Conservation (phyloP, 1,140 invertebrate species). For the Ceratina australensis region DNA sequence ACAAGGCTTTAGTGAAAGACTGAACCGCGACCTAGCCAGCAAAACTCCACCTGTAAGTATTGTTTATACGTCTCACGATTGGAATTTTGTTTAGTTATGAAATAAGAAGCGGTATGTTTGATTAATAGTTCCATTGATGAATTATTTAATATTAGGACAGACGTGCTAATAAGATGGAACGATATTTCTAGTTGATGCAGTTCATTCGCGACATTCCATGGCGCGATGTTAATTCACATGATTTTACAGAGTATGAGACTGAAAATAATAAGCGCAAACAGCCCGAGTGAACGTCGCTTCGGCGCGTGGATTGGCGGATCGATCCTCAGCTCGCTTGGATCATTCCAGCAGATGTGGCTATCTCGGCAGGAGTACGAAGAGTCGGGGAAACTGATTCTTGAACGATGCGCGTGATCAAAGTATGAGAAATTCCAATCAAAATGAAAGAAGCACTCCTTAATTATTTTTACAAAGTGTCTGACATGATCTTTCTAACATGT, state of each 20-base stretch:
- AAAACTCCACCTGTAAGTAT: conserved; percentile 88
- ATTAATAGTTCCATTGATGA: too few relatives aligned
- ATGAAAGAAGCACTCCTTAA: conserved; percentile 17
- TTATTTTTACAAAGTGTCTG: conserved; percentile 25
- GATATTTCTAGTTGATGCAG: not conserved
- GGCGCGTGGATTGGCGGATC: conserved; percentile 98
- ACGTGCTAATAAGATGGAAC: too few relatives aligned
- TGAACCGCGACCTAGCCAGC: conserved; percentile 91
- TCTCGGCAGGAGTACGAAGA: conserved; percentile 98
- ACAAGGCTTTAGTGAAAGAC: conserved; percentile 89
- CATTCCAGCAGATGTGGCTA: conserved; percentile 99
- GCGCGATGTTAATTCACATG: not conserved
- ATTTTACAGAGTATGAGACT: conserved; percentile 87
- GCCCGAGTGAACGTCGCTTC: conserved; percentile 91
- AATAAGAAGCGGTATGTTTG: too few relatives aligned
- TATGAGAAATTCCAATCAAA: conserved; percentile 21
- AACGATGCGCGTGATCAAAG: conserved; percentile 80
- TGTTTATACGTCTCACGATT: not conserved
- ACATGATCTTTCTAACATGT: not conserved
- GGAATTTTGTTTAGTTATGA: too few relatives aligned
- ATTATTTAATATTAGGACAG: too few relatives aligned
- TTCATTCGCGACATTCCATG: not conserved
- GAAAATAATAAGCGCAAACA: conserved; percentile 92
- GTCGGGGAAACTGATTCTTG: conserved; percentile 93
- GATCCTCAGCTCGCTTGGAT: conserved; percentile 95